Conservation (phyloP, 1,140 invertebrate species). For the Eubasilissa regina region DNA sequence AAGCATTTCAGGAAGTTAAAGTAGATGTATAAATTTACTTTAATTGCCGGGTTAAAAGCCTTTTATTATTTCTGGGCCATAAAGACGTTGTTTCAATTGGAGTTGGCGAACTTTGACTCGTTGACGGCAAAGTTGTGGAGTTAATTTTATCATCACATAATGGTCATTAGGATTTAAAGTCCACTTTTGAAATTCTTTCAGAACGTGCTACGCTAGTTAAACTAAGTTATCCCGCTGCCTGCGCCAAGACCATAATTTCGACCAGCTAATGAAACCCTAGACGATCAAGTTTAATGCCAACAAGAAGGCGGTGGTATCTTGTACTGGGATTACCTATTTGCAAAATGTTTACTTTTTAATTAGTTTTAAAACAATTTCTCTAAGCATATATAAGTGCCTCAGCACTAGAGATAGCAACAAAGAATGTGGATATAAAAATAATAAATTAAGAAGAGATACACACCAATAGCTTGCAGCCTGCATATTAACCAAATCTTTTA, state of each 20-base stretch:
- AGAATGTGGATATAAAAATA: too few species aligned
- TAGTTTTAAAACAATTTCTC: too few species aligned
- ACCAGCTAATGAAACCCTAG: not conserved
- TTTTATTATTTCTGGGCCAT: slow-evolving; percentile 47
- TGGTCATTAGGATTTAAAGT: slow-evolving; percentile 36
- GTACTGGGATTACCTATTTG: too few species aligned
- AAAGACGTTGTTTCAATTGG: slow-evolving; percentile 48
- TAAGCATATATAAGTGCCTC: too few species aligned
- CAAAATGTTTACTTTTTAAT: too few species aligned
- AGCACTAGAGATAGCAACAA: too few species aligned
- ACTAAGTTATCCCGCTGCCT: not conserved
- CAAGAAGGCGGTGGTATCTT: too few species aligned
- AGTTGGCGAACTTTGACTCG: slow-evolving; percentile 38
- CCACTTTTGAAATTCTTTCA: slow-evolving; percentile 28
- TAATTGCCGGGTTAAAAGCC: slow-evolving; percentile 46
- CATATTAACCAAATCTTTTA: too few species aligned
- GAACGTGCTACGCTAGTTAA: slow-evolving; percentile 10
- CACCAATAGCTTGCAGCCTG: too few species aligned
- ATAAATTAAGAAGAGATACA: too few species aligned
- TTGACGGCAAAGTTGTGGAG: slow-evolving; percentile 28
- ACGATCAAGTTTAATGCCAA: not conserved
- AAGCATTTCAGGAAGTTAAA: slow-evolving; percentile 24
- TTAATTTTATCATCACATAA: slow-evolving; percentile 45
- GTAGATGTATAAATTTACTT: slow-evolving; percentile 47
- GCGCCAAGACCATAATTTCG: not conserved